Base-by-base conservation (phyloP, 2,797 vertebrate species). In the Gymnopithys bicolor region DNA sequence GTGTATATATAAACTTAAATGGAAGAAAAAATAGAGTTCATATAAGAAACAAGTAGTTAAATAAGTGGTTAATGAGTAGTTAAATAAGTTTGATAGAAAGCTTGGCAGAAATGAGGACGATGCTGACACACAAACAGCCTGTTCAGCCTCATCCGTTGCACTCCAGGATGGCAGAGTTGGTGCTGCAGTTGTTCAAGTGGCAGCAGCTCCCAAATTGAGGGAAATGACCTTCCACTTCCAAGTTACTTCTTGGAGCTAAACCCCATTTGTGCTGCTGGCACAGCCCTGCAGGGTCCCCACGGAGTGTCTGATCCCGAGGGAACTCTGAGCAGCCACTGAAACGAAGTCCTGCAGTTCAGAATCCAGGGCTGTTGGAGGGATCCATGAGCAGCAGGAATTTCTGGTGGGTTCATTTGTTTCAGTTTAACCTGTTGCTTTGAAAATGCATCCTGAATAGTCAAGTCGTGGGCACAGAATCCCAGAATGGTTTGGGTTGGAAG, bases 241-340 rank as follows among this genome's bases (percentile, higher is more conserved):
- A 6, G 35, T 19, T 25, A 2, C 9, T 53, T 41, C 30, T 71
- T 3, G 3, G 86, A 71, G 39, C 39, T 41, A 14, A 14, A 41
- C 39, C 17, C 35, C 7, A 4, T 13, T 55, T 6, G 19, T 45
- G 1, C 60, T 56, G 67, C 13, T 16, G 69, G 33, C 24, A 10
- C 30, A 32, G 37, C 35, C n/a, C 75, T 13, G 10, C 82, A 45
- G 39, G 7, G 12, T 13, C 2, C 43, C 60, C 13, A 1, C 7
- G 0, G 21, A 8, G 0, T 8, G 1, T 7, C 32, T 6, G 6
- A 14, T 7, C 33, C 84, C 24, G 19, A 35, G 59, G 45, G 21
- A 13, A 9, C 32, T 22, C 16, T 21, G 27, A 27, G 66, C 21
- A 75, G 27, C 3, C 39, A 41, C 46, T 37, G 16, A 6, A 55